Evolutionary conservation across 2,113 vertebrate genomes (phyloP).

Genomic region (Rhineura floridana): DNA sequence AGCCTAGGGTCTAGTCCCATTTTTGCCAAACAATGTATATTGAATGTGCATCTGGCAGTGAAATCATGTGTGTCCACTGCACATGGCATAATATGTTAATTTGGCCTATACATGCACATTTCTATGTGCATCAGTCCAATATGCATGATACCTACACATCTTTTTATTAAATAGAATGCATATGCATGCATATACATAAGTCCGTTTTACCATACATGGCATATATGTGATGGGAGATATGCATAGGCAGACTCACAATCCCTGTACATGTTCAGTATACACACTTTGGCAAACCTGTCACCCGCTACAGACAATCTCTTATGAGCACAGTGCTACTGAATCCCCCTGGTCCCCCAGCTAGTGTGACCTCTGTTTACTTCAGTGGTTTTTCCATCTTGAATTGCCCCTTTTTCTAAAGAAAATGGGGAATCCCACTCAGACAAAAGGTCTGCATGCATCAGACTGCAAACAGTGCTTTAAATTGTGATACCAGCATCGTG

Average conservation of each 20-base stretch:
- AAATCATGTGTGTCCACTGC: background rate
- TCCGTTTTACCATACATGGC: background rate
- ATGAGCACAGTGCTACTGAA: background rate
- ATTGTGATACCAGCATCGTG: background rate
- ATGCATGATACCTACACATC: background rate
- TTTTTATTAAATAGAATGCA: background rate
- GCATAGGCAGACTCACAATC: background rate
- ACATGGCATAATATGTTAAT: background rate
- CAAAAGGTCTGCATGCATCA: background rate
- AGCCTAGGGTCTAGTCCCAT: background rate
- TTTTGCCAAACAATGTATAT: background rate
- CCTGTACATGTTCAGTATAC: background rate
- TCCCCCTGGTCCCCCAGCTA: background rate
- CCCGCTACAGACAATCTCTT: background rate
- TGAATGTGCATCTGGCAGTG: background rate
- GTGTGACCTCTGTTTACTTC: background rate
- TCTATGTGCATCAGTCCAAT: background rate
- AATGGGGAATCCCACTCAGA: background rate
- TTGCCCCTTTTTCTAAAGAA: background rate
- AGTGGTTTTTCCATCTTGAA: background rate
- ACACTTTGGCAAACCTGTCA: background rate
- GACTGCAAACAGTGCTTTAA: background rate
- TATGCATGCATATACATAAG: background rate
- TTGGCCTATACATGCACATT: background rate
- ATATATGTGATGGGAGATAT: background rate